phyloP scores from a whole-genome alignment of 2,797 vertebrate species.

The Thamnophis elegans region DNA sequence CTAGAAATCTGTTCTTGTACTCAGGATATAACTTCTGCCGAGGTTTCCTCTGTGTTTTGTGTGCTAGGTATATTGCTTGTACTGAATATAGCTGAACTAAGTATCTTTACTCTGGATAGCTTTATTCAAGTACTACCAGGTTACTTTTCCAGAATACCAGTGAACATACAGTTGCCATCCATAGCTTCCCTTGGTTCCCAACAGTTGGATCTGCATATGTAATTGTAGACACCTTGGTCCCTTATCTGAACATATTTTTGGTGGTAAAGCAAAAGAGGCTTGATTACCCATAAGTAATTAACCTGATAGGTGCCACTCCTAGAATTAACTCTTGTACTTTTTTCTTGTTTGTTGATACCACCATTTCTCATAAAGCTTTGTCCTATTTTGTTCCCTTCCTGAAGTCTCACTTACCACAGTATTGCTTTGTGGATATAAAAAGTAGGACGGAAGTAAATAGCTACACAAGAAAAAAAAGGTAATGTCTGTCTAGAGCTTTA shows the following conservation, averaged over 20 bases:
- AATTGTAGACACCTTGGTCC: not conserved
- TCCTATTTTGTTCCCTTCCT: not conserved
- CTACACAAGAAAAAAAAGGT: not conserved
- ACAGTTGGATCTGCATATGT: no score
- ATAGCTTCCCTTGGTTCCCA: not conserved
- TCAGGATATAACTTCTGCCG: not conserved
- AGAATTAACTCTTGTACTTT: not conserved
- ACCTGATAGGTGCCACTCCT: not conserved
- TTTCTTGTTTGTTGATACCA: not conserved
- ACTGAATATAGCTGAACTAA: not conserved
- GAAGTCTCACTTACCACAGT: not conserved
- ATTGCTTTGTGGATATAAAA: not conserved
- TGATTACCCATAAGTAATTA: not conserved
- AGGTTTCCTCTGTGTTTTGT: not conserved
- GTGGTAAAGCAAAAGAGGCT: not conserved
- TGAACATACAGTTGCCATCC: not conserved
- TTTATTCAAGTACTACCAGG: not conserved
- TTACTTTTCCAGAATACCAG: not conserved
- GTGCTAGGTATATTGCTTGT: not conserved
- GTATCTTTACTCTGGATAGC: not conserved
- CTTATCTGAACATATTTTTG: not conserved
- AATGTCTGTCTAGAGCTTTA: conserved; percentile 13
- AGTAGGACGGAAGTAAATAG: conserved; percentile 7
- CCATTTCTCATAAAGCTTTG: not conserved
- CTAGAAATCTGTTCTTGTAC: not conserved